These are phyloP conservation scores for Nilaparvata lugens DNA, from an alignment of 1,140 invertebrate species.

Conservation along the genomic window DNA sequence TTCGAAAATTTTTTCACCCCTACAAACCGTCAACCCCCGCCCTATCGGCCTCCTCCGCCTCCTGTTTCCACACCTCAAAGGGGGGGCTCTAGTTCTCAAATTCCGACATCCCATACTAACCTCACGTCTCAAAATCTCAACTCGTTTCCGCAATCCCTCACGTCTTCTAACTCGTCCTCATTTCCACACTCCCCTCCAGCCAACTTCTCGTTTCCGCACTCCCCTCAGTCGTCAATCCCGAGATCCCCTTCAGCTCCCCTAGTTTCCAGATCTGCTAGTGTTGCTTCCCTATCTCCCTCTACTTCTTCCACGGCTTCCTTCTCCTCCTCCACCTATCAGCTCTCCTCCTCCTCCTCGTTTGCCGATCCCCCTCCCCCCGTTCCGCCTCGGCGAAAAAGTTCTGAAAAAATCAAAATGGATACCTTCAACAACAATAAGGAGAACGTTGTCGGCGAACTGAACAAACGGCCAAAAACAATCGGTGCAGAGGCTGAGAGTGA, in stretches of 20 bases:
- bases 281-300: background rate
- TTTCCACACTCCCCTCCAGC: constrained; percentile 1
- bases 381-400: constrained; percentile 44
- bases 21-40: constrained; percentile 45
- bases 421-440: constrained; percentile 5
- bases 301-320: constrained; percentile 5
- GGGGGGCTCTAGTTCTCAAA: background rate
- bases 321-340: constrained; percentile 2
- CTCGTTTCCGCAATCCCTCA: too few relatives aligned
- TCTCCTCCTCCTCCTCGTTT: background rate
- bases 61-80: constrained; percentile 26
- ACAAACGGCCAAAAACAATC: constrained; percentile 18
- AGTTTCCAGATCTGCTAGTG: background rate
- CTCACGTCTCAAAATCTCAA: too few relatives aligned
- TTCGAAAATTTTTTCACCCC: constrained; percentile 24
- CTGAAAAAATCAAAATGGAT: constrained; percentile 33
- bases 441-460: constrained; percentile 8
- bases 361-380: constrained; percentile 40
- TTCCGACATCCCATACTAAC: background rate
- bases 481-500: constrained; percentile 19
- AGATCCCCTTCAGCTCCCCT: background rate
- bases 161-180: too few relatives aligned
- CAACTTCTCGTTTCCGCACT: background rate
- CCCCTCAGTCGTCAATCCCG: background rate
- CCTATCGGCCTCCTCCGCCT: constrained; percentile 41